Evolutionary conservation across 1,140 invertebrate species (phyloP).

Genomic region (Pachyrhynchus sulphureomaculatus): DNA sequence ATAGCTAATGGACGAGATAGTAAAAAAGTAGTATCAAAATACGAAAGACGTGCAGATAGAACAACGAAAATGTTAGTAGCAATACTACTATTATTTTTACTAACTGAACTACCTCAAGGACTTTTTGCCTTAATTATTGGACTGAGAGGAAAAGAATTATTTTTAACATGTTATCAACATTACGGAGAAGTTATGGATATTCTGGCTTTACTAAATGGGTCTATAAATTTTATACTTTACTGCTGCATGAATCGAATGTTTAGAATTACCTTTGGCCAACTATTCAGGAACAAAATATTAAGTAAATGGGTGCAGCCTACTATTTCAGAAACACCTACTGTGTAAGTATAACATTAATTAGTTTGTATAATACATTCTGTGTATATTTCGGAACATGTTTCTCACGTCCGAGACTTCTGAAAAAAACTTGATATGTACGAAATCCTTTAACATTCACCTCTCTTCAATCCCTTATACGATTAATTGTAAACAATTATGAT

Average conservation of each 20-base stretch:
- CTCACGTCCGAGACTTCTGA: too few relatives aligned
- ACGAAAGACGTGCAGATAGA: conserved; percentile 72
- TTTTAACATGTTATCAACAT: conserved; percentile 70
- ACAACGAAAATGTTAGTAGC: conserved; percentile 90
- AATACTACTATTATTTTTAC: conserved; percentile 79
- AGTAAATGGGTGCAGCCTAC: conserved; percentile 40
- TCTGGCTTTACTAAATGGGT: conserved; percentile 86
- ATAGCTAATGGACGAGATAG: conserved; percentile 32
- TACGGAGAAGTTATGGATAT: conserved; percentile 92
- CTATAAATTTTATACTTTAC: conserved; percentile 92
- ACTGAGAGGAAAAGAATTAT: conserved; percentile 71
- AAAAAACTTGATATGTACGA: too few relatives aligned
- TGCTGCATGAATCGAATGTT: conserved; percentile 94
- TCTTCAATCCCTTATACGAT: too few relatives aligned
- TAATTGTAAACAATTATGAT: too few relatives aligned
- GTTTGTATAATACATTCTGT: too few relatives aligned
- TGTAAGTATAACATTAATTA: conserved; percentile 13
- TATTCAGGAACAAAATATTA: conserved; percentile 60
- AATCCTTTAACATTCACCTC: too few relatives aligned
- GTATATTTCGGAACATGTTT: too few relatives aligned
- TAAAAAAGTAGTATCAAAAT: conserved; percentile 54
- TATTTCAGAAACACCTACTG: conserved; percentile 20
- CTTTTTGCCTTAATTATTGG: conserved; percentile 73
- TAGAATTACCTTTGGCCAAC: conserved; percentile 76
- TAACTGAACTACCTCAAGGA: conserved; percentile 86